These are phyloP conservation scores for Eulimnadia texana DNA, from an alignment of 1,140 invertebrate species.

Conservation along the genomic window DNA sequence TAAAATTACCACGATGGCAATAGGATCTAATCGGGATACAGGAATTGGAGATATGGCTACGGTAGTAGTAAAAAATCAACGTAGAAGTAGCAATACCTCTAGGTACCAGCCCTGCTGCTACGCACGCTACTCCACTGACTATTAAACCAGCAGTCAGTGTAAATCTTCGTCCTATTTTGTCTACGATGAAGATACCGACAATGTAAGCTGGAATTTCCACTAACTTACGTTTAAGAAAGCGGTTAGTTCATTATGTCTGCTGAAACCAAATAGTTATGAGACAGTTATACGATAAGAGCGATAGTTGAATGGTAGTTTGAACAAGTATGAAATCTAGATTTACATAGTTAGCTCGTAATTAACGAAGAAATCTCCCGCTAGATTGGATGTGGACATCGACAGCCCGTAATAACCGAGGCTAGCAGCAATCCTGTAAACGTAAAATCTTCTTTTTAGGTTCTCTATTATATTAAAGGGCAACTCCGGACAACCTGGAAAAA, in stretches of 20 bases:
- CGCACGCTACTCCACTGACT: slow-evolving; percentile 3
- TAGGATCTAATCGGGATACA: slow-evolving; percentile 4
- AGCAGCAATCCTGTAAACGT: slow-evolving; percentile 24
- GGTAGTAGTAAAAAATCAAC: background rate
- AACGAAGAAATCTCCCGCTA: slow-evolving; percentile 25
- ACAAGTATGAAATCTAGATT: background rate
- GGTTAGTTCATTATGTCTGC: too few relatives aligned
- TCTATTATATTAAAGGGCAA: too few relatives aligned
- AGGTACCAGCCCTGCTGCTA: slow-evolving; percentile 8
- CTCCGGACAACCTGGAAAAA: too few relatives aligned
- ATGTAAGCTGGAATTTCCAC: slow-evolving; percentile 26
- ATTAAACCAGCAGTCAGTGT: slow-evolving; percentile 13
- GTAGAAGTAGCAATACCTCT: background rate
- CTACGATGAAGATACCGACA: slow-evolving; percentile 19
- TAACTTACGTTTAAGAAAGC: too few relatives aligned
- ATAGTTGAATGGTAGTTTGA: too few relatives aligned
- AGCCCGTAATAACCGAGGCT: slow-evolving; percentile 29
- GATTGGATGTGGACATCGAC: slow-evolving; percentile 23
- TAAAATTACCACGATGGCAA: slow-evolving; percentile 12
- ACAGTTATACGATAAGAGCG: too few relatives aligned
- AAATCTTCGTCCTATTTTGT: slow-evolving; percentile 10
- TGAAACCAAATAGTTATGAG: too few relatives aligned
- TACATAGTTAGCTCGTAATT: slow-evolving; percentile 26
- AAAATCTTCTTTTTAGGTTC: too few relatives aligned
- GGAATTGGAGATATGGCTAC: background rate